These are phyloP conservation scores for Pantherophis vulpinus DNA, from an alignment of 2,797 vertebrate genomes.

Conservation along the genomic window DNA sequence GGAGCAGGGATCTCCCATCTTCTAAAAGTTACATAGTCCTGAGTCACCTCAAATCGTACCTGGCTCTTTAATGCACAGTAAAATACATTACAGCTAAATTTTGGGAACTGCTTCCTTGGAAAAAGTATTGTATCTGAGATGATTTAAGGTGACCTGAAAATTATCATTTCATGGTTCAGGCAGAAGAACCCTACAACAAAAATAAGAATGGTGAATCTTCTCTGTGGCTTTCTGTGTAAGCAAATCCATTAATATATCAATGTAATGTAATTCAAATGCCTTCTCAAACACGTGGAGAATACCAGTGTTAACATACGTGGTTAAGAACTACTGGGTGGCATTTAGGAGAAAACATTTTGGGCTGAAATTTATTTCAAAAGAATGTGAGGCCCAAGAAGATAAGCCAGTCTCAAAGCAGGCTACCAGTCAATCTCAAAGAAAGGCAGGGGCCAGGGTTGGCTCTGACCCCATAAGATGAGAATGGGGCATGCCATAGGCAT, in stretches of 20 bases:
- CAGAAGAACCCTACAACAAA: not conserved
- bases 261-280: not conserved
- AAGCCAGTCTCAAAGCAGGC: not conserved
- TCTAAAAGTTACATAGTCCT: not conserved
- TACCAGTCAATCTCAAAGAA: not conserved
- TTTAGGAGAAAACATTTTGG: not conserved
- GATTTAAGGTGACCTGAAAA: not conserved
- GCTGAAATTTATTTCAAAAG: not conserved
- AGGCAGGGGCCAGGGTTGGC: not conserved
- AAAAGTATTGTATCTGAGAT: not conserved
- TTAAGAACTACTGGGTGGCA: not conserved
- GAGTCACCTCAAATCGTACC: not conserved
- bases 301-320: not conserved
- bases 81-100: not conserved
- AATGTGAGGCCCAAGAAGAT: not conserved
- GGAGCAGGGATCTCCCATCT: not conserved
- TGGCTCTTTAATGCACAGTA: not conserved
- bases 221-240: not conserved
- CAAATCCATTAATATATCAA: not conserved
- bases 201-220: not conserved
- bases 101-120: not conserved
- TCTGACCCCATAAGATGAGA: slow-evolving; percentile 6
- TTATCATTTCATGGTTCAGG: not conserved
- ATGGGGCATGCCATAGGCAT: slow-evolving; percentile 2
- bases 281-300: not conserved